Evolutionary conservation across 2,888 invertebrate genomes (phyloP).

Genomic region (Lepidochrysops patricia): DNA sequence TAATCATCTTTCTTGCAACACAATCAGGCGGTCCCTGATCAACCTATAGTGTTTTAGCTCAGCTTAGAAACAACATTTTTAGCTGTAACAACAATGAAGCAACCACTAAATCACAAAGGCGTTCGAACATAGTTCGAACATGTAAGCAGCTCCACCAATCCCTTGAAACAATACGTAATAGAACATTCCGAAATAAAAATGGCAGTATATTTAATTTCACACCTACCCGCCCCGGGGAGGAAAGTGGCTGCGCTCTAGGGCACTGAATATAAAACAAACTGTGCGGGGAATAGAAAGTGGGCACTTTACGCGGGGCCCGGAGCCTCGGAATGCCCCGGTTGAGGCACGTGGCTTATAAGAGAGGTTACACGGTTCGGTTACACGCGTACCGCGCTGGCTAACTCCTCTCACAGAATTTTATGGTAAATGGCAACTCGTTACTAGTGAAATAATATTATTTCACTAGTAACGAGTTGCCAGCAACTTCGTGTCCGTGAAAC

Average conservation of each 20-base stretch:
- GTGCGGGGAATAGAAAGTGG: conserved; percentile 13
- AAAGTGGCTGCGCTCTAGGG: not conserved
- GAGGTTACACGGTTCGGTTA: conserved; percentile 2
- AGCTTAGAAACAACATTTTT: not conserved
- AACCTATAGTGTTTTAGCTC: too few relatives aligned
- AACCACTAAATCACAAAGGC: too few relatives aligned
- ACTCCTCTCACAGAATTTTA: not conserved
- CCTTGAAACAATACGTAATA: not conserved
- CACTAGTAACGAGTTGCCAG: too few relatives aligned
- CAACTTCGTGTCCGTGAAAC: too few relatives aligned
- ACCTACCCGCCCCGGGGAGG: not conserved
- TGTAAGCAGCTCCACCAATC: not conserved
- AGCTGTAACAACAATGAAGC: too few relatives aligned
- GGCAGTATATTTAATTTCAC: conserved; percentile 8
- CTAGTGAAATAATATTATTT: too few relatives aligned
- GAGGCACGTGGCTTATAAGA: conserved; percentile 1
- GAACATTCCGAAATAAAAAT: conserved; percentile 2
- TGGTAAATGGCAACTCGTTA: not conserved
- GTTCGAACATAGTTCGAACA: not conserved
- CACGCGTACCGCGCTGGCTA: not conserved
- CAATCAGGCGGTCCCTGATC: too few relatives aligned
- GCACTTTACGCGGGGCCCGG: conserved; percentile 3
- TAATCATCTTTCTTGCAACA: too few relatives aligned
- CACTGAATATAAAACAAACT: conserved; percentile 1
- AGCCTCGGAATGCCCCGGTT: not conserved